Evolutionary conservation across 2,888 invertebrate genomes (phyloP), one percentile per base, ranked within the genome.

Genomic region (Cephus pygmeus): DNA sequence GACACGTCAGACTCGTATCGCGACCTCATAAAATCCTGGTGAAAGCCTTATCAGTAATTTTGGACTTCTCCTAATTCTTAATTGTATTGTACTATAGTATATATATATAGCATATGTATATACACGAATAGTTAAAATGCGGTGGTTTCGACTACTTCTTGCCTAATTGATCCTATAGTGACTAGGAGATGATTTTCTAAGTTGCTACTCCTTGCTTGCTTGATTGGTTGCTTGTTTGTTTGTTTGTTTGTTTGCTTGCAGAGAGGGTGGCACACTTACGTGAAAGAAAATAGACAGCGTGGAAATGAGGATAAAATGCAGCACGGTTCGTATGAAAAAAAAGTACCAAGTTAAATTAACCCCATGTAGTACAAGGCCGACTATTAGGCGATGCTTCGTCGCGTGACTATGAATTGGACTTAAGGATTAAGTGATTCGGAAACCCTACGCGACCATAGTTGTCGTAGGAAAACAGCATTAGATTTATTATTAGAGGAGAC

Each of bases 301-400:
- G 89, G 90, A 90, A 90, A 90, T 90, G 90, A 90, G 89, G 89
- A 89, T 90, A 90, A 90, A 90, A 90, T 89, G 88, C 90, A 88
- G 90, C 90, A 86, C 88, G 86, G 88, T 88, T 88, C 84, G 86
- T 89, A 88, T 89, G 88, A 89, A 90, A 90, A 90, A 87, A 89
- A 88, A 87, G 74, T 86, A 85, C 87, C 83, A 87, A 84, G 87
- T 90, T 90, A 88, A 89, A 86, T 88, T 85, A 83, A 87, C 85
- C 82, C 83, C 84, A 81, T 85, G 82, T 69, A 12, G 30, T 31
- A 69, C 69, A 33, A 69, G 30, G 33, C 30, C 30, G 69, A 69
- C 69, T n/a, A 12, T 69, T 12, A 30, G 30, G 30, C 69, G 30
- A 31, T 33, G 30, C 15, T 31, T 69, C 30, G n/a, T 69, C 69